Conservation (phyloP, 2,888 invertebrate species). For the Ichneumoninae sp. region DNA sequence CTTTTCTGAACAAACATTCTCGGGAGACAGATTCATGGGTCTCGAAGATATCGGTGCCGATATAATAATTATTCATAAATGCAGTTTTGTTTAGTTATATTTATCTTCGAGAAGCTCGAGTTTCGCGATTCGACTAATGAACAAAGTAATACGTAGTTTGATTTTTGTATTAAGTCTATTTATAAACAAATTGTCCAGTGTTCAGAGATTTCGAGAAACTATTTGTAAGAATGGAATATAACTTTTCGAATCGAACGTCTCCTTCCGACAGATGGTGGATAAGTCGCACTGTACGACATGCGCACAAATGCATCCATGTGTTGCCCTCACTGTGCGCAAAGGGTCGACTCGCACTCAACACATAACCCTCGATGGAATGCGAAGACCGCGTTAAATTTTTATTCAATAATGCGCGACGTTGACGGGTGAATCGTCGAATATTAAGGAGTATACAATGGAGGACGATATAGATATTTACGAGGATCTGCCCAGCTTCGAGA, state of each 20-base stretch:
- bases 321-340: background rate
- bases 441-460: constrained; percentile 20
- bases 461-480: constrained; percentile 83
- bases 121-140: no score
- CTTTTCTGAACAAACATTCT: no score
- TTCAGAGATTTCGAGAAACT: no score
- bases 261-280: constrained; percentile 4
- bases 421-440: constrained; percentile 18
- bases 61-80: no score
- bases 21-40: no score
- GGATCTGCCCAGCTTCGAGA: constrained; percentile 79
- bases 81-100: no score
- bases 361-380: background rate
- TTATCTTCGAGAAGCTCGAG: no score
- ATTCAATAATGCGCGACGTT: constrained; percentile 10
- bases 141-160: no score
- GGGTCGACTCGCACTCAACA: background rate
- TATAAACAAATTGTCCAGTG: no score
- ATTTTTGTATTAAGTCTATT: no score
- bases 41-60: no score
- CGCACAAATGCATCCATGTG: no score
- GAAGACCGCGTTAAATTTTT: background rate
- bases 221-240: background rate
- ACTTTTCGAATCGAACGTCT: background rate
- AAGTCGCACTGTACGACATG: background rate